Conservation (phyloP, 2,888 invertebrate genomes). For the Plusia festucae region DNA sequence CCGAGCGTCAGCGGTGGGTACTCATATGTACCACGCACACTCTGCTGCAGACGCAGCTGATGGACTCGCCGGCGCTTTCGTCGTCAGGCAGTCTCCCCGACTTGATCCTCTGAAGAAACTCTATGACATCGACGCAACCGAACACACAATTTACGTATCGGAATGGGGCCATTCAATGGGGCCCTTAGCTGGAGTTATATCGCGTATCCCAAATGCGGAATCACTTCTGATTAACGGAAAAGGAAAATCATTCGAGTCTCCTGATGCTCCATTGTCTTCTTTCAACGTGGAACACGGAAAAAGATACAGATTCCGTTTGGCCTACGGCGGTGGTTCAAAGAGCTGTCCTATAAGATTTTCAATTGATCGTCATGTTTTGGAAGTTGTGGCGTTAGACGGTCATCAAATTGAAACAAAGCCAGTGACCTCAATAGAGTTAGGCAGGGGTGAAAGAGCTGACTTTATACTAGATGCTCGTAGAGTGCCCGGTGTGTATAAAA, state of each 20-base stretch:
- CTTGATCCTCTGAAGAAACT: conserved; percentile 89
- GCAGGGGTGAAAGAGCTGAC: conserved; percentile 93
- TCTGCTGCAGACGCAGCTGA: conserved; percentile 92
- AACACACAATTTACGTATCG: conserved; percentile 92
- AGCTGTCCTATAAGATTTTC: conserved; percentile 92
- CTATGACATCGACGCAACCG: conserved; percentile 92
- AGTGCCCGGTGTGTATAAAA: conserved; percentile 89
- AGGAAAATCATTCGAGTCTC: conserved; percentile 82
- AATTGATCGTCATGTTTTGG: conserved; percentile 91
- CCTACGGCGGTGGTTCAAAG: conserved; percentile 91
- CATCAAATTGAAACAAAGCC: conserved; percentile 90
- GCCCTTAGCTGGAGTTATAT: conserved; percentile 81
- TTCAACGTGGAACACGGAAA: conserved; percentile 90
- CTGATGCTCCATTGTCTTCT: conserved; percentile 78
- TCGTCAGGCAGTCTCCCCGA: conserved; percentile 91
- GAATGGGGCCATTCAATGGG: conserved; percentile 92
- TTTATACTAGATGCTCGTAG: conserved; percentile 92
- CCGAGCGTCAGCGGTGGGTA: conserved; percentile 92
- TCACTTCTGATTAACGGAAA: conserved; percentile 91
- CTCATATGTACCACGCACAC: conserved; percentile 93
- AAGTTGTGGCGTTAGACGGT: conserved; percentile 92
- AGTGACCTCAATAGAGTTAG: conserved; percentile 89
- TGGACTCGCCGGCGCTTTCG: conserved; percentile 92
- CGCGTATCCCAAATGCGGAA: conserved; percentile 81
- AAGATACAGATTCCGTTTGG: conserved; percentile 91